These are phyloP conservation scores for Spodoptera frugiperda DNA, from an alignment of 1,140 invertebrate genomes.

Conservation along the genomic window DNA sequence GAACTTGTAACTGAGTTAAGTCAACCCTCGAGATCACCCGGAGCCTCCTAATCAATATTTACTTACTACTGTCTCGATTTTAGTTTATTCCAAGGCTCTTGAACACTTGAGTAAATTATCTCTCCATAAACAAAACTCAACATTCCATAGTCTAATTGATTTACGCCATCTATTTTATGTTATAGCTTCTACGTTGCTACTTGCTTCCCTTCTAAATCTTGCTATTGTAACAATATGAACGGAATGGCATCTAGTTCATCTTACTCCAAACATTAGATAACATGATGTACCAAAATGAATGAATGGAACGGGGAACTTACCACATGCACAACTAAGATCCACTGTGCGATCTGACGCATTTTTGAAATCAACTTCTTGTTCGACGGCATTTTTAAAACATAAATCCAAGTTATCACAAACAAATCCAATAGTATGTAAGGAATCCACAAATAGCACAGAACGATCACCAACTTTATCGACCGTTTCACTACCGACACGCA, in stretches of 20 bases:
- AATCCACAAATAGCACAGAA: conserved; percentile 81
- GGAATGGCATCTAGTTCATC: neutral
- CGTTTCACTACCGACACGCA: conserved; percentile 83
- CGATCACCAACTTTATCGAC: conserved; percentile 80
- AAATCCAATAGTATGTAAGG: conserved; percentile 65
- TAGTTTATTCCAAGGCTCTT: conserved; percentile 37
- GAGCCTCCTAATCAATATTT: conserved; percentile 73
- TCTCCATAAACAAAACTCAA: neutral
- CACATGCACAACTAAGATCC: conserved; percentile 82
- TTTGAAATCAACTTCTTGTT: conserved; percentile 81
- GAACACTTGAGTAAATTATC: conserved; percentile 15
- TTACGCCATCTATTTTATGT: conserved; percentile 12
- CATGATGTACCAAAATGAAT: conserved; percentile 2
- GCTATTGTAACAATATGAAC: neutral
- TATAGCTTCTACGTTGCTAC: neutral
- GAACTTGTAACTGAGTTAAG: conserved; percentile 81
- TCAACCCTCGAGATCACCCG: conserved; percentile 63
- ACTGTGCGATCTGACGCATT: conserved; percentile 80
- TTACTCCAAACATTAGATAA: conserved; percentile 38
- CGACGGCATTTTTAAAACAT: conserved; percentile 76
- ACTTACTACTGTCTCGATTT: conserved; percentile 63
- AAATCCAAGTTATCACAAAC: conserved; percentile 56
- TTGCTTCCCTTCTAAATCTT: neutral
- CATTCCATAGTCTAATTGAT: neutral
- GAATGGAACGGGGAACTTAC: conserved; percentile 64